phyloP scores from a whole-genome alignment of 2,888 invertebrate genomes.

The Ichneumon xanthorius region DNA sequence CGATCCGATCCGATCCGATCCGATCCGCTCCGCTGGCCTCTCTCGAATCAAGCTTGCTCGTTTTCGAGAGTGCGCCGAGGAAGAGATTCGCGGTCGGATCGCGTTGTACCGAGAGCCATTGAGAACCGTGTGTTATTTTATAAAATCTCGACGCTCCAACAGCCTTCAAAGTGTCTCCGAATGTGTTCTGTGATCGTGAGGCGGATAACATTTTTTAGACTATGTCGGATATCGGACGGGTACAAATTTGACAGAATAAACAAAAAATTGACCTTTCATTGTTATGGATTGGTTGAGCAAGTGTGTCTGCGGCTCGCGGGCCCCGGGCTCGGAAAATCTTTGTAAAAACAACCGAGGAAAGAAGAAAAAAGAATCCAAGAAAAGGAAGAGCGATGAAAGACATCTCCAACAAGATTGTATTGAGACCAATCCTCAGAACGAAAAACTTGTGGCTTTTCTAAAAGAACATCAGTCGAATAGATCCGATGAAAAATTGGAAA shows the following conservation, averaged over 20 bases:
- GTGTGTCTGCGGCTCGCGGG: slow-evolving; percentile 71
- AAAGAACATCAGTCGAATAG: slow-evolving; percentile 17
- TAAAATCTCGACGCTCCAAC: slow-evolving; percentile 1
- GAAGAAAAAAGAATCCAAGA: slow-evolving; percentile 54
- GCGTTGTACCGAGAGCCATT: slow-evolving; percentile 26
- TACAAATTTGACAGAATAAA: neutral
- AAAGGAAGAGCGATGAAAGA: slow-evolving; percentile 38
- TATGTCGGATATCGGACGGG: slow-evolving; percentile 4
- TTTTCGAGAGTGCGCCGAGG: slow-evolving; percentile 24
- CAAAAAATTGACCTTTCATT: neutral
- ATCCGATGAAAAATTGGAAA: slow-evolving; percentile 18
- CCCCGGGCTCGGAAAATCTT: slow-evolving; percentile 42
- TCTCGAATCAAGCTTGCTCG: slow-evolving; percentile 12
- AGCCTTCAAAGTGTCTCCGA: slow-evolving; percentile 7
- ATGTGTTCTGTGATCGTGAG: neutral
- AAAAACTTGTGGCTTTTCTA: slow-evolving; percentile 23
- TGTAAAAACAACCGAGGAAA: slow-evolving; percentile 11
- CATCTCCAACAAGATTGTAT: slow-evolving; percentile 34
- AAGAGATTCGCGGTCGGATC: neutral
- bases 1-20: neutral
- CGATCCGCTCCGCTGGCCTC: neutral
- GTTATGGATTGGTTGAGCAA: slow-evolving; percentile 71
- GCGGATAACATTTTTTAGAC: neutral
- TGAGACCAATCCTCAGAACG: neutral
- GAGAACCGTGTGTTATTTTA: neutral